Evolutionary conservation across 2,888 invertebrate genomes (phyloP).

Genomic region (Himalopsyche anomala): DNA sequence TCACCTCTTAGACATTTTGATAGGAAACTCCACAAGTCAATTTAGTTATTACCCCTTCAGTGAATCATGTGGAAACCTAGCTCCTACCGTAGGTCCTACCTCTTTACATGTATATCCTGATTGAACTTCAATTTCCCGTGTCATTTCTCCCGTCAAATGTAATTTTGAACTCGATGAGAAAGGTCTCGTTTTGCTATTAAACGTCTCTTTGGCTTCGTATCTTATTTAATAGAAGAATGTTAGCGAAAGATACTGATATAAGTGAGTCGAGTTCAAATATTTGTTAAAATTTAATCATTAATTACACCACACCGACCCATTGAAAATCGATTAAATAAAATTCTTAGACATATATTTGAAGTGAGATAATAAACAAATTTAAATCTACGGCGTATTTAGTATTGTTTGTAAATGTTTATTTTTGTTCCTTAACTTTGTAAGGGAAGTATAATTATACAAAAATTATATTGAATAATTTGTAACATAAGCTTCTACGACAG

Average conservation of each 20-base stretch:
- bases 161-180: conserved; percentile 52
- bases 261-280: background rate
- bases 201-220: conserved; percentile 13
- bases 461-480: too few species aligned
- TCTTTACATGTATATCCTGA: conserved; percentile 40
- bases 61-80: background rate
- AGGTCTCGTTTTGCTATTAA: conserved; percentile 36
- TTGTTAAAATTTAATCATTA: conserved; percentile 9
- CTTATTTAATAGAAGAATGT: conserved; percentile 36
- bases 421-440: too few species aligned
- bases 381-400: too few species aligned
- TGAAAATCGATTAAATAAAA: background rate
- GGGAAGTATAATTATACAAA: too few species aligned
- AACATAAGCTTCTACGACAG: too few species aligned
- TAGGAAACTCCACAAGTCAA: conserved; percentile 46
- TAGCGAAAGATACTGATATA: background rate
- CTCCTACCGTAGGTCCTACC: background rate
- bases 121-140: conserved; percentile 62
- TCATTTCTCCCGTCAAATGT: conserved; percentile 61
- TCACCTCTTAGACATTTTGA: conserved; percentile 39
- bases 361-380: too few species aligned
- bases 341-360: background rate
- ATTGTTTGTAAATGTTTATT: too few species aligned
- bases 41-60: conserved; percentile 45
- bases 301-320: background rate